Conservation (phyloP, 2,113 vertebrate genomes). For the Heterocephalus glaber region DNA sequence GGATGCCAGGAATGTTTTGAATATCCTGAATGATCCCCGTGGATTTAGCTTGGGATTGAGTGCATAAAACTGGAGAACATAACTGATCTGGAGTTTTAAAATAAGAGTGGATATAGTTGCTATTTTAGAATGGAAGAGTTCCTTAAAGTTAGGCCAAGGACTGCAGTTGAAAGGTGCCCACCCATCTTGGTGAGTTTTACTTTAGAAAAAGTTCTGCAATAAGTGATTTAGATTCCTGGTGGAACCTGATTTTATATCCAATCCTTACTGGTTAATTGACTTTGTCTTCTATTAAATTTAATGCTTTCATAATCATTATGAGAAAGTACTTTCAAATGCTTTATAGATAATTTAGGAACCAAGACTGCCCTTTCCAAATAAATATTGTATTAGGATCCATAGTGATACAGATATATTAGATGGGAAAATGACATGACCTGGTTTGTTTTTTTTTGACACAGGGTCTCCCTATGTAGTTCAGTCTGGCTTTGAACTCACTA, state of each 20-base stretch:
- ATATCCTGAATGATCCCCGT: slow-evolving; percentile 57
- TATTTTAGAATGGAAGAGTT: background rate
- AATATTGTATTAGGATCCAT: background rate
- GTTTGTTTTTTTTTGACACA: no score
- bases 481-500: no score
- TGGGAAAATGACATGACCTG: background rate
- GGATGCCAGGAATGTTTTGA: slow-evolving; percentile 44
- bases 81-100: slow-evolving; percentile 57
- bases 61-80: slow-evolving; percentile 43
- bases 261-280: background rate
- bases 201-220: background rate
- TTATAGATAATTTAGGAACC: background rate
- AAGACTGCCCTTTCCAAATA: background rate
- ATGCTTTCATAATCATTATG: background rate
- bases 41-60: slow-evolving; percentile 51
- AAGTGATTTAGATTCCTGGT: slow-evolving; percentile 9
- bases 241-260: background rate
- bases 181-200: background rate
- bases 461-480: no score
- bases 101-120: slow-evolving; percentile 30
- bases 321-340: slow-evolving; percentile 3
- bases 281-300: slow-evolving; percentile 22
- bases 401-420: background rate
- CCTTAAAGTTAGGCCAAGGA: background rate
- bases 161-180: slow-evolving; percentile 1